phyloP scores from a whole-genome alignment of 1,140 invertebrate species.

The Hyphantria cunea region DNA sequence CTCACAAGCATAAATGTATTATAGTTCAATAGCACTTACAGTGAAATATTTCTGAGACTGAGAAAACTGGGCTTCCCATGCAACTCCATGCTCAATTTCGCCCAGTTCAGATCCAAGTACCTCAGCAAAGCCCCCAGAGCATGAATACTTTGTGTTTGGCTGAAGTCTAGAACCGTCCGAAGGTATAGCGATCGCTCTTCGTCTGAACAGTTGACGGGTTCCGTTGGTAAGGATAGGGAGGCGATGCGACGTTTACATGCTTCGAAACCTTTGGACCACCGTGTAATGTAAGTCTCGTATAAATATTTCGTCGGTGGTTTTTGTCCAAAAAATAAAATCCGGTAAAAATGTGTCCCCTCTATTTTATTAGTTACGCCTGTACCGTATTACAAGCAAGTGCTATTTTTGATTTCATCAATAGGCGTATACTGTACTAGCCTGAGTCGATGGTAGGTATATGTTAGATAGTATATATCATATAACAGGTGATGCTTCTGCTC shows the following conservation, averaged over 20 bases:
- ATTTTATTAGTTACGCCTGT: too few species aligned
- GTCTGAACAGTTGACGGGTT: conserved; percentile 82
- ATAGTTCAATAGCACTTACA: conserved; percentile 81
- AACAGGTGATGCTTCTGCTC: too few species aligned
- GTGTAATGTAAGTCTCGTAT: background rate
- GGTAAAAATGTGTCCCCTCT: too few species aligned
- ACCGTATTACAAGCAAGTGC: too few species aligned
- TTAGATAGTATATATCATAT: too few species aligned
- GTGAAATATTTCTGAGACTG: conserved; percentile 83
- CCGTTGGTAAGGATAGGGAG: conserved; percentile 83
- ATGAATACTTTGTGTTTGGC: conserved; percentile 85
- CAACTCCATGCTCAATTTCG: conserved; percentile 79
- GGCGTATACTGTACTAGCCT: too few species aligned
- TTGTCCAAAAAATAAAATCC: too few species aligned
- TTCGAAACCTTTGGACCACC: conserved; percentile 80
- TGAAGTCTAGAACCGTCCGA: conserved; percentile 87
- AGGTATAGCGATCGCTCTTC: conserved; percentile 85
- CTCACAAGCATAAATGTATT: too few species aligned
- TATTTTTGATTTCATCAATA: too few species aligned
- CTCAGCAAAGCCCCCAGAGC: conserved; percentile 88
- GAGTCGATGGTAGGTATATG: too few species aligned
- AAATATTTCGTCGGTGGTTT: too few species aligned
- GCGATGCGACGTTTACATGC: conserved; percentile 84
- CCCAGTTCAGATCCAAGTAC: conserved; percentile 88
- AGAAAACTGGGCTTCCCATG: conserved; percentile 83